phyloP scores from a whole-genome alignment of 2,797 vertebrate species.

The Etheostoma nigrum region DNA sequence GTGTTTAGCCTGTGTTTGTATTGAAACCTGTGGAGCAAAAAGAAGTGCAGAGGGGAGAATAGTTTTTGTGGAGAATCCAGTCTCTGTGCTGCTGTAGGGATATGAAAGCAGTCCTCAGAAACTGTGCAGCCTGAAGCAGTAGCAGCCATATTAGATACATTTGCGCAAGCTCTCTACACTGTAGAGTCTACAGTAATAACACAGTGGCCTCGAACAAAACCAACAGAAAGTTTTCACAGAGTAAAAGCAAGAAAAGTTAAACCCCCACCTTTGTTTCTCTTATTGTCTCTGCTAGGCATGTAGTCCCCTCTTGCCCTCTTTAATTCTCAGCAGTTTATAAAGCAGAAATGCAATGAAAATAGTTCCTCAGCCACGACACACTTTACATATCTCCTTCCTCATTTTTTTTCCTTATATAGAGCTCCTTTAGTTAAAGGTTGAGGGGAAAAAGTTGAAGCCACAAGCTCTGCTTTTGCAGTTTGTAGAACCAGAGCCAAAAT shows the following conservation, averaged over 20 bases:
- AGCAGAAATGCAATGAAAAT: constrained; percentile 66
- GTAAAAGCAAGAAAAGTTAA: constrained; percentile 73
- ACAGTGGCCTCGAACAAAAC: constrained; percentile 36
- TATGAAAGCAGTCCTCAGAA: constrained; percentile 65
- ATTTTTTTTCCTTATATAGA: constrained; percentile 61
- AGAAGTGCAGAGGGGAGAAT: constrained; percentile 29
- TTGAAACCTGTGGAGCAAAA: constrained; percentile 48
- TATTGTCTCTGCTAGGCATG: constrained; percentile 73
- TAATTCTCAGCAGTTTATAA: constrained; percentile 64
- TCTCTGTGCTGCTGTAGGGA: constrained; percentile 35
- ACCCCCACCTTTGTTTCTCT: constrained; percentile 76
- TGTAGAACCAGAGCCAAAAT: constrained; percentile 82
- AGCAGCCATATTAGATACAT: constrained; percentile 73
- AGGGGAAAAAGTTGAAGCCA: constrained; percentile 71
- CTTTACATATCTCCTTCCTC: constrained; percentile 72
- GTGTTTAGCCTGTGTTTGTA: constrained; percentile 41
- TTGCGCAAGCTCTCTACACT: constrained; percentile 50
- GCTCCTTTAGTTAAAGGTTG: constrained; percentile 74
- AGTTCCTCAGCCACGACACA: constrained; percentile 72
- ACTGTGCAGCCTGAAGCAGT: constrained; percentile 59
- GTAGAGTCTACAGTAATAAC: constrained; percentile 31
- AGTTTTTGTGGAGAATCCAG: constrained; percentile 36
- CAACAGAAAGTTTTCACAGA: constrained; percentile 65
- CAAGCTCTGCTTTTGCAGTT: constrained; percentile 76
- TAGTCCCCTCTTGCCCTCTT: constrained; percentile 64